These are phyloP conservation scores for Melanotaenia maccullochi DNA, from an alignment of 2,797 vertebrate genomes.

Conservation along the genomic window DNA sequence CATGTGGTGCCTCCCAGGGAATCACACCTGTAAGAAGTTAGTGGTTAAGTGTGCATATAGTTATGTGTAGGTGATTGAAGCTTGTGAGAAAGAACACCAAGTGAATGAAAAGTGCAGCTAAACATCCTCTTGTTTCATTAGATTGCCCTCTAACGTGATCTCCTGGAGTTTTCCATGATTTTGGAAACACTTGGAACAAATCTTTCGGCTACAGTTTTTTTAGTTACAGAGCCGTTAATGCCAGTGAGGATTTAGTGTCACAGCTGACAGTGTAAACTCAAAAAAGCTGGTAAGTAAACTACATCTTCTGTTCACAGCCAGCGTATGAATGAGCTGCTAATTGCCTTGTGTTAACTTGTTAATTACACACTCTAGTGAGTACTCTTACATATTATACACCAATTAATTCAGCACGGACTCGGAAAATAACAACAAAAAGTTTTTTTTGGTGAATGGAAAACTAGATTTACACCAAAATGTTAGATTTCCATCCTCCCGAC, in stretches of 20 bases:
- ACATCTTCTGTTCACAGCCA: conserved; percentile 40
- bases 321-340: conserved; percentile 58
- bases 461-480: conserved; percentile 12
- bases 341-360: conserved; percentile 69
- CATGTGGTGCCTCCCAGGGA: conserved; percentile 30
- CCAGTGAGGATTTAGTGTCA: not conserved
- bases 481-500: conserved; percentile 6
- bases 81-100: not conserved
- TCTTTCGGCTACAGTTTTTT: not conserved
- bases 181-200: conserved; percentile 20
- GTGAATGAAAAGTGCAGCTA: not conserved
- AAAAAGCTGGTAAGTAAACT: conserved; percentile 8
- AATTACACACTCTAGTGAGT: conserved; percentile 62
- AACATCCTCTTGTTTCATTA: not conserved
- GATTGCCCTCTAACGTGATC: not conserved
- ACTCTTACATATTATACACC: conserved; percentile 56
- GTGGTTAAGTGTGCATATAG: conserved; percentile 6
- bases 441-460: conserved; percentile 34
- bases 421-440: conserved; percentile 50
- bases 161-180: conserved; percentile 31
- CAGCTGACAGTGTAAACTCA: conserved; percentile 6
- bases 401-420: conserved; percentile 58
- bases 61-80: conserved; percentile 1
- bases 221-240: conserved; percentile 9
- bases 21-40: conserved; percentile 29